A percentile compares a stretch with the other conserved stretches of the same genome.
phyloP scores from a whole-genome alignment of 2,113 vertebrate genomes.

The Tenebrosternarchus preto region DNA sequence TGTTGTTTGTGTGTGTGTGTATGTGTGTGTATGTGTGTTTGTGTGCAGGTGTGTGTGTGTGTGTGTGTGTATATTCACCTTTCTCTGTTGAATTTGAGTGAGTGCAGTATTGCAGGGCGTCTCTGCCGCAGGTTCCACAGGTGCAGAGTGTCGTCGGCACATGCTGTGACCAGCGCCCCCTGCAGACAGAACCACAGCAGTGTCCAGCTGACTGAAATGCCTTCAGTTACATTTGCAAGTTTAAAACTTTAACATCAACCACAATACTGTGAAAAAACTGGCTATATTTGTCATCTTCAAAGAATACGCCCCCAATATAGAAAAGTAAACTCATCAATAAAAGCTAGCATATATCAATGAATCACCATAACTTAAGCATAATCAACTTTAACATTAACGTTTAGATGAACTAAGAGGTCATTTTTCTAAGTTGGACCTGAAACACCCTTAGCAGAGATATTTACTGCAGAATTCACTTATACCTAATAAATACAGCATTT shows the following conservation, averaged over 20 bases:
- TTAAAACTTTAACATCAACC: background rate
- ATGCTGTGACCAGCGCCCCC: slow-evolving; percentile 95
- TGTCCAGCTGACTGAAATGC: background rate
- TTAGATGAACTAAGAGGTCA: no score
- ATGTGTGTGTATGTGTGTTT: background rate
- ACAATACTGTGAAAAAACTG: no score
- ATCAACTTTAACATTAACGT: slow-evolving; percentile 19
- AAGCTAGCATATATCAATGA: slow-evolving; percentile 12
- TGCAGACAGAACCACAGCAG: slow-evolving; percentile 58
- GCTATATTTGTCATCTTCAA: background rate
- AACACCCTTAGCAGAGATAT: background rate
- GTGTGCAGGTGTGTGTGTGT: slow-evolving; percentile 3
- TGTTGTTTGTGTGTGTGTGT: slow-evolving; percentile 11
- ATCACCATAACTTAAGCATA: no score
- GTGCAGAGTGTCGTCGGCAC: slow-evolving; percentile 94
- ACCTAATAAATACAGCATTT: background rate
- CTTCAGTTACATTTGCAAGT: background rate
- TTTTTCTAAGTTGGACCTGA: background rate
- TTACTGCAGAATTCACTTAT: background rate
- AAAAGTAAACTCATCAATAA: slow-evolving; percentile 10
- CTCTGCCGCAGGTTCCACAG: slow-evolving; percentile 98
- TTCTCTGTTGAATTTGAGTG: slow-evolving; percentile 97
- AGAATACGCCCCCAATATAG: background rate
- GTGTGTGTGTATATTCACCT: slow-evolving; percentile 75
- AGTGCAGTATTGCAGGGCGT: slow-evolving; percentile 92